These are phyloP conservation scores for Oncorhynchus tshawytscha DNA, from an alignment of 2,113 vertebrate genomes.

Conservation along the genomic window DNA sequence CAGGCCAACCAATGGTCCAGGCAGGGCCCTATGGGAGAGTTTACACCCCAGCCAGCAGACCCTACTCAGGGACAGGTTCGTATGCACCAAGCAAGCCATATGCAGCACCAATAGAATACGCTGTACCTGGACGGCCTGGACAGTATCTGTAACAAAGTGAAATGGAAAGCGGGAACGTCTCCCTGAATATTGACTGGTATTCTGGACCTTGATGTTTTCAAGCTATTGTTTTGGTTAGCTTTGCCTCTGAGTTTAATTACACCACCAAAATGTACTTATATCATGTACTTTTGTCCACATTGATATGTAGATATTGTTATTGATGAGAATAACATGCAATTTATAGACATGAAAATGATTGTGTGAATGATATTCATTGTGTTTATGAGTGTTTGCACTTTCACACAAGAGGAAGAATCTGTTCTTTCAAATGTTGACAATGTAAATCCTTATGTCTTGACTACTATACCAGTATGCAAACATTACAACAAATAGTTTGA, in stretches of 20 bases:
- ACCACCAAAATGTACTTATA: conserved; percentile 14
- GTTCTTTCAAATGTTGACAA: conserved; percentile 35
- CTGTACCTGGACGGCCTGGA: conserved; percentile 1
- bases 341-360: no score
- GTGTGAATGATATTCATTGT: conserved; percentile 4
- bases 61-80: conserved; percentile 25
- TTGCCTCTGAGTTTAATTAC: background rate
- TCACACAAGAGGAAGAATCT: conserved; percentile 20
- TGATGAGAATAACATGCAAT: background rate
- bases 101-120: conserved; percentile 7
- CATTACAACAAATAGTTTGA: background rate
- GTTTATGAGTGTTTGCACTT: conserved; percentile 44
- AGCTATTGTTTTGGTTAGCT: background rate
- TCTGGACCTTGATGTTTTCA: background rate
- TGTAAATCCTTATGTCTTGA: background rate
- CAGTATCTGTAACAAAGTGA: conserved; percentile 28
- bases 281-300: background rate
- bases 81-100: conserved; percentile 37
- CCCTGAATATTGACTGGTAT: background rate
- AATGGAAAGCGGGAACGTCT: background rate
- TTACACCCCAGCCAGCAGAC: conserved; percentile 27
- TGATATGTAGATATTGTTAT: background rate
- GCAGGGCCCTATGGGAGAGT: conserved; percentile 25
- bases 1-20: conserved; percentile 22
- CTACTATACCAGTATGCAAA: background rate